Base-by-base conservation (phyloP, 2,888 invertebrate genomes). In the Sminthurides aquaticus region DNA sequence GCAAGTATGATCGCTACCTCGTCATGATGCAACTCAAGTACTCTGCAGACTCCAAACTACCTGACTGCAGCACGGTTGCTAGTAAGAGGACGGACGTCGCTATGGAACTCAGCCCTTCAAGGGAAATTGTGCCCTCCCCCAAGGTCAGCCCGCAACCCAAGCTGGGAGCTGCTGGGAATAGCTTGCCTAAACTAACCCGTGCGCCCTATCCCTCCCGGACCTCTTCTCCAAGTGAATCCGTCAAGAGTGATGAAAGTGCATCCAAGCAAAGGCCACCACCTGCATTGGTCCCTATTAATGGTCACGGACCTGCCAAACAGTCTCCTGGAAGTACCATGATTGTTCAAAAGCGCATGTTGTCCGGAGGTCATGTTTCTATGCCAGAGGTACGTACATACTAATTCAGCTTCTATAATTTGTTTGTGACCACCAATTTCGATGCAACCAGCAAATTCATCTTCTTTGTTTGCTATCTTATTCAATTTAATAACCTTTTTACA, bases 1-100 rank as follows among this genome's bases (percentile, higher is more conserved):
- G 91, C 76, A 93, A 93, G 81, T 94, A 94, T 79, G 91, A 92
- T 78, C 89, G 90, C 80, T 92, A 90, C 78, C 84, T 91, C 74
- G 88, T 89, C 70, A 84, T 86, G 80, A 81, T 87, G 80, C 84
- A 81, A 80, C 84, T 80, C 76, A 71, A 67, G 22, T 68, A 71
- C 62, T 66, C 67, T 15, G 70, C 71, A 8, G 68, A 71, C 60
- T 65, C 69, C 2, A 73, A 73, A 28, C 58, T 71, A 18, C 73
- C 73, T 20, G 73, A 73, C 49, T 73, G 73, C 52, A 67, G 67
- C 54, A 71, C 73, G 11, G 67, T 69, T 0, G 73, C 73, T 0
- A 71, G 67, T 43, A 72, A 71, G 61, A 54, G 71, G 43, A 67
- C 57, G 24, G 65, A 70, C 57, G 65, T 67, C 11, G 71, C 66